A percentile compares a stretch with the other conserved stretches of the same genome.
Conservation (phyloP, 2,888 invertebrate genomes). For the Galeruca laticollis region DNA sequence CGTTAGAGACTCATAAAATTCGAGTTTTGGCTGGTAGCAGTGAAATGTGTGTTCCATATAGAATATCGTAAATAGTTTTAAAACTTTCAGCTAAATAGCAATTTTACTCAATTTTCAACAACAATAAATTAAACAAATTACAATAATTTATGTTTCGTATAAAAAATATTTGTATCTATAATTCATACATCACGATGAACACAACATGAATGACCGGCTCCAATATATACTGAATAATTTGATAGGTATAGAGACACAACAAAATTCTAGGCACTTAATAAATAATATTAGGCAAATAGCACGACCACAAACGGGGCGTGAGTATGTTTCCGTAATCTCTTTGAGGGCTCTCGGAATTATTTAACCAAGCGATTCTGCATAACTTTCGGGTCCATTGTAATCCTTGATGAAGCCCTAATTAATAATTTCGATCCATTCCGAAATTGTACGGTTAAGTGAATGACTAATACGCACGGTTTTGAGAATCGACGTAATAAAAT, state of each 20-base stretch:
- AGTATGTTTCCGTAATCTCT: slow-evolving; percentile 19
- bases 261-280: neutral
- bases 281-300: slow-evolving; percentile 7
- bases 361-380: slow-evolving; percentile 29
- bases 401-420: slow-evolving; percentile 25
- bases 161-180: too few relatives aligned
- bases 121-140: too few relatives aligned
- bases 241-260: neutral
- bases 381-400: slow-evolving; percentile 31
- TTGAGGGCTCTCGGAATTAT: slow-evolving; percentile 23
- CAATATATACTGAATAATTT: neutral
- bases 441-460: slow-evolving; percentile 29
- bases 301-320: slow-evolving; percentile 13
- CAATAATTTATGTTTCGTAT: too few relatives aligned
- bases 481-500: too few relatives aligned
- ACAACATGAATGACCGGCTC: too few relatives aligned
- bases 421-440: slow-evolving; percentile 32
- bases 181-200: too few relatives aligned
- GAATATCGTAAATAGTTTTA: too few relatives aligned
- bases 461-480: slow-evolving; percentile 16
- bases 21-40: too few relatives aligned
- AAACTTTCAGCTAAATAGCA: too few relatives aligned
- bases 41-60: too few relatives aligned
- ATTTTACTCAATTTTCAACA: too few relatives aligned
- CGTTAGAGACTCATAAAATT: too few relatives aligned